A percentile compares a stretch with the other conserved stretches of the same genome.
Conservation (phyloP, 2,888 invertebrate genomes). For the Drosophila suboccidentalis region DNA sequence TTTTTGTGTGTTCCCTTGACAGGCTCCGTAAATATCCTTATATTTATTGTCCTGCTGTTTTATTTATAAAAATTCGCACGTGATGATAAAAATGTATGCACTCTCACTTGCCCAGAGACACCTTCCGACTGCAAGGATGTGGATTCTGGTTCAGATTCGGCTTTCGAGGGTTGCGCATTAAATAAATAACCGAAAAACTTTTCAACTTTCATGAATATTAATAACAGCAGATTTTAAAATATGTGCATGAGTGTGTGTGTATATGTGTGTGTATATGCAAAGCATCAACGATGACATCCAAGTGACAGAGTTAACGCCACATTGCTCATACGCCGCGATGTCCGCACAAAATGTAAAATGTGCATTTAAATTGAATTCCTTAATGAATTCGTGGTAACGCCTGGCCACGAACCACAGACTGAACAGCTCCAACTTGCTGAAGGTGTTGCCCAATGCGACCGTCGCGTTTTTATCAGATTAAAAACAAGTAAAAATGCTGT, state of each 20-base stretch:
- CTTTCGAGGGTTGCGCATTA: constrained; percentile 54
- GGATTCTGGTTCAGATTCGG: constrained; percentile 1
- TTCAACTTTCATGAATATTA: constrained; percentile 79
- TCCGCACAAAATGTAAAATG: constrained; percentile 66
- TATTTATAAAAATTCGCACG: constrained; percentile 53
- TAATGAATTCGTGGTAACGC: constrained; percentile 72
- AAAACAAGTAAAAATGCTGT: constrained; percentile 4
- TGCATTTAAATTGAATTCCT: constrained; percentile 79
- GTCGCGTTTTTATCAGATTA: constrained; percentile 63
- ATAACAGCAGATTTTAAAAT: constrained; percentile 67
- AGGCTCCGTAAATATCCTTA: not conserved
- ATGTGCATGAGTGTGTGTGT: constrained; percentile 11
- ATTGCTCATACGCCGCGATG: constrained; percentile 61
- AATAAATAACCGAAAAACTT: constrained; percentile 80
- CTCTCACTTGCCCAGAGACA: constrained; percentile 47
- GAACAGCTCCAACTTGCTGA: constrained; percentile 27
- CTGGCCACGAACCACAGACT: constrained; percentile 47
- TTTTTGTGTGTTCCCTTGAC: constrained; percentile 17
- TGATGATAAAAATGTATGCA: constrained; percentile 62
- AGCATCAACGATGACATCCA: constrained; percentile 51
- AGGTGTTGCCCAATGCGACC: constrained; percentile 58
- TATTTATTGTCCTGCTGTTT: constrained; percentile 31
- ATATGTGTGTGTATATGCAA: constrained; percentile 5
- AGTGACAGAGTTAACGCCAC: constrained; percentile 45
- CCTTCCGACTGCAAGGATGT: constrained; percentile 8